Percentiles rank a stretch among this genome's conserved stretches.
phyloP scores from a whole-genome alignment of 2,888 invertebrate species.

The Anorthoa munda region DNA sequence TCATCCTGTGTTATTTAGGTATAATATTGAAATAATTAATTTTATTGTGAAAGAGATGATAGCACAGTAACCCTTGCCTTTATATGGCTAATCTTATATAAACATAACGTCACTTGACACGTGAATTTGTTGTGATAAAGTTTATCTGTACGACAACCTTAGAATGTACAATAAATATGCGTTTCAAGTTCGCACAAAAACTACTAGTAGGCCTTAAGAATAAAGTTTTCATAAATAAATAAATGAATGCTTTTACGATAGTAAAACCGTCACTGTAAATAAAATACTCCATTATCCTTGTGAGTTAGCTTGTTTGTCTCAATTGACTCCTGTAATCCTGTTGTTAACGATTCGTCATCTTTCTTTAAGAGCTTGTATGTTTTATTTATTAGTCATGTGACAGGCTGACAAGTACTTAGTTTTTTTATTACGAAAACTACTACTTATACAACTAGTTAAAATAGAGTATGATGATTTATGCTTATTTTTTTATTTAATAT shows the following conservation, averaged over 20 bases:
- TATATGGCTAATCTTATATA: slow-evolving; percentile 24
- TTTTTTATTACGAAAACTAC: background rate
- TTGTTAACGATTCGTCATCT: background rate
- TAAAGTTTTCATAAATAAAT: too few relatives aligned
- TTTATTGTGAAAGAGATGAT: slow-evolving; percentile 10
- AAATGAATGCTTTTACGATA: too few relatives aligned
- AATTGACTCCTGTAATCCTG: background rate
- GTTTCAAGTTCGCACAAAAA: too few relatives aligned
- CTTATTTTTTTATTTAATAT: background rate
- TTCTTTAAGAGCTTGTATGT: background rate
- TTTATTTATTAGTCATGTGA: background rate
- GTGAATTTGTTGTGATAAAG: slow-evolving; percentile 20
- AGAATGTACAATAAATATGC: too few relatives aligned
- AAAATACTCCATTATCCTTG: background rate
- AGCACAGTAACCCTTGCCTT: background rate
- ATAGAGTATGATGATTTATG: background rate
- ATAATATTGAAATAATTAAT: slow-evolving; percentile 4
- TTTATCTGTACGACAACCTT: slow-evolving; percentile 26
- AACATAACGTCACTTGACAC: slow-evolving; percentile 27
- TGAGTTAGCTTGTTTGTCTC: background rate
- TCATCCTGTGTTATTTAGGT: background rate
- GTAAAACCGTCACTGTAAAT: too few relatives aligned
- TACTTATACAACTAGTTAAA: background rate
- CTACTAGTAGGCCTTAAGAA: too few relatives aligned
- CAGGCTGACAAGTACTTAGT: background rate